phyloP scores from a whole-genome alignment of 2,797 vertebrate species.

The Craterocephalus amniculus region DNA sequence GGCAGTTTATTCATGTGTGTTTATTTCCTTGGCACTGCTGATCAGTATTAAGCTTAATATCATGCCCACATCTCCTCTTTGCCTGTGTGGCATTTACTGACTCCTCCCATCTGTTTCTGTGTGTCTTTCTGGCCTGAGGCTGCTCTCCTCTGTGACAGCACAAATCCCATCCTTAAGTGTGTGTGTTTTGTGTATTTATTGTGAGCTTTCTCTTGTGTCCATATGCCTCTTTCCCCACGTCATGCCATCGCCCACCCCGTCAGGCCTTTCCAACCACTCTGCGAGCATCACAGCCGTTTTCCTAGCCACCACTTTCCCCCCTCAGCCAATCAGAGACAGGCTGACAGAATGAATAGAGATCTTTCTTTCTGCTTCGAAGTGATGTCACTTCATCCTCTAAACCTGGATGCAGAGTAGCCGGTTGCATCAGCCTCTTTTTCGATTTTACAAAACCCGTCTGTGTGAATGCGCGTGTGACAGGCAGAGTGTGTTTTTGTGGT shows the following conservation, averaged over 20 bases:
- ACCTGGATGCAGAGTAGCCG: slow-evolving; percentile 34
- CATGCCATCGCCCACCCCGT: slow-evolving; percentile 27
- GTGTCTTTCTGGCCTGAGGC: slow-evolving; percentile 22
- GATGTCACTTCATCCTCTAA: slow-evolving; percentile 52
- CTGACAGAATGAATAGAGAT: slow-evolving; percentile 59
- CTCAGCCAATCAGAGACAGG: slow-evolving; percentile 53
- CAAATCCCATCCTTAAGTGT: slow-evolving; percentile 21
- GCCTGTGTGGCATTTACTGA: slow-evolving; percentile 19
- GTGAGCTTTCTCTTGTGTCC: slow-evolving; percentile 38
- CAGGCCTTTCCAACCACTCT: slow-evolving; percentile 7
- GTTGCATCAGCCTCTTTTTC: slow-evolving; percentile 54
- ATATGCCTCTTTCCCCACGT: slow-evolving; percentile 34
- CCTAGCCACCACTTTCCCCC: slow-evolving; percentile 22
- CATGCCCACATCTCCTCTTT: background rate
- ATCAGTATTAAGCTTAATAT: background rate
- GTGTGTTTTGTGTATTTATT: slow-evolving; percentile 38
- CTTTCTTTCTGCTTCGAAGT: slow-evolving; percentile 55
- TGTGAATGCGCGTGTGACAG: slow-evolving; percentile 14
- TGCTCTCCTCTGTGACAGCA: slow-evolving; percentile 35
- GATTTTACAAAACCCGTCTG: slow-evolving; percentile 20
- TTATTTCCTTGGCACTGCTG: background rate
- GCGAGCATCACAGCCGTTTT: slow-evolving; percentile 25
- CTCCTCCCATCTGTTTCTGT: slow-evolving; percentile 24
- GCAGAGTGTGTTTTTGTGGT: slow-evolving; percentile 12
- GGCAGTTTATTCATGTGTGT: background rate